Evolutionary conservation across 2,797 vertebrate species (phyloP).

Genomic region (Periparus ater): DNA sequence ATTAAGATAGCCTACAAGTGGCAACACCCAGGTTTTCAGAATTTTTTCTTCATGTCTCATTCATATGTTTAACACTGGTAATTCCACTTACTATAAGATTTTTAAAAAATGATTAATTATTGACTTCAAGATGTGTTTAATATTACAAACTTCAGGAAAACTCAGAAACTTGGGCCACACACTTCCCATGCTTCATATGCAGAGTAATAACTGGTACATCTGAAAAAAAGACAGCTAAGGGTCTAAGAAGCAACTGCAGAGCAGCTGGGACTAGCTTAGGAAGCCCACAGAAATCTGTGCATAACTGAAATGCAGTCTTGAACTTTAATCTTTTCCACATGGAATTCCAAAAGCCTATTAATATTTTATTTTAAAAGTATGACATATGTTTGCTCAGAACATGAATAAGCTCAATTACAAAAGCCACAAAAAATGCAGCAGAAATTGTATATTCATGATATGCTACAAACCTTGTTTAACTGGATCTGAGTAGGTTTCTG

Average conservation of each 20-base stretch:
- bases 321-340: not conserved
- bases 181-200: not conserved
- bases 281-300: not conserved
- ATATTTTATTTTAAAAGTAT: not conserved
- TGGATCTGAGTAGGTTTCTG: not conserved
- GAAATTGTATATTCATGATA: not conserved
- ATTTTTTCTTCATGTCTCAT: not conserved
- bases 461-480: not conserved
- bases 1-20: not conserved
- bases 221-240: not conserved
- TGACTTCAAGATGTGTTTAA: not conserved
- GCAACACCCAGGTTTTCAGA: accelerated
- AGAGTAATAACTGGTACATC: not conserved
- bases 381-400: not conserved
- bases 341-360: not conserved
- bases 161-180: not conserved
- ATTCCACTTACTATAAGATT: not conserved
- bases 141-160: not conserved
- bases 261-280: not conserved
- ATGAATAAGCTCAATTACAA: not conserved
- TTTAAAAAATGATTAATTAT: not conserved
- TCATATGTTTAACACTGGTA: not conserved
- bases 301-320: not conserved
- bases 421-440: not conserved
- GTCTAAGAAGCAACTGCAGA: not conserved